Conservation (phyloP, 2,888 invertebrate species). For the Trichopria drosophilae region DNA sequence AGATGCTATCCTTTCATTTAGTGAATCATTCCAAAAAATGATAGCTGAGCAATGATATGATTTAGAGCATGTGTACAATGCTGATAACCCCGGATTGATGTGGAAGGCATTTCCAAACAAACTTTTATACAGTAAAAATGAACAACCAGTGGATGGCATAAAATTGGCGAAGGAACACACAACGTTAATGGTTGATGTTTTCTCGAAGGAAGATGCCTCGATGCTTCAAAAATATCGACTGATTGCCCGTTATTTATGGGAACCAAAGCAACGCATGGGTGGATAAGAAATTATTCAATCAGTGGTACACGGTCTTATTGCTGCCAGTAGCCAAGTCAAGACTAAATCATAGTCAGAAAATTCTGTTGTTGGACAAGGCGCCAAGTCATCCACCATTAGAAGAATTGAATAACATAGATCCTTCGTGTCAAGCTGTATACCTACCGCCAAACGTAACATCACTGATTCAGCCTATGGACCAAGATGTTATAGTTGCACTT, state of each 20-base stretch:
- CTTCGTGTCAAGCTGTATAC: slow-evolving; percentile 29
- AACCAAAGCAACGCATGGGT: slow-evolving; percentile 42
- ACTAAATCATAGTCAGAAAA: slow-evolving; percentile 14
- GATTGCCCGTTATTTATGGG: slow-evolving; percentile 34
- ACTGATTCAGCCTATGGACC: no score
- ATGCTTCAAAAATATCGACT: slow-evolving; percentile 37
- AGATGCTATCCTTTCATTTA: slow-evolving; percentile 22
- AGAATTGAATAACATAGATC: slow-evolving; percentile 25
- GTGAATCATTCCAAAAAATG: slow-evolving; percentile 12
- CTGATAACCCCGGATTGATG: slow-evolving; percentile 37
- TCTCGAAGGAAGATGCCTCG: slow-evolving; percentile 42
- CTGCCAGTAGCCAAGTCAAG: slow-evolving; percentile 32
- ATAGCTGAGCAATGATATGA: slow-evolving; percentile 14
- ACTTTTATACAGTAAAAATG: slow-evolving; percentile 30
- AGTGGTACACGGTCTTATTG: slow-evolving; percentile 36
- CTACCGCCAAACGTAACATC: slow-evolving; percentile 39
- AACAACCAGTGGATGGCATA: slow-evolving; percentile 37
- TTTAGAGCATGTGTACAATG: slow-evolving; percentile 37
- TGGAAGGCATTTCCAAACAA: slow-evolving; percentile 37
- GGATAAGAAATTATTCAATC: slow-evolving; percentile 32
- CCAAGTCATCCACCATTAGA: slow-evolving; percentile 32
- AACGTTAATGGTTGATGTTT: slow-evolving; percentile 37
- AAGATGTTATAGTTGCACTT: no score
- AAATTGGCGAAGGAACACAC: slow-evolving; percentile 36
- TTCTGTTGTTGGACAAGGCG: slow-evolving; percentile 35